phyloP scores from a whole-genome alignment of 2,113 vertebrate species.

The Eubucco bourcierii region DNA sequence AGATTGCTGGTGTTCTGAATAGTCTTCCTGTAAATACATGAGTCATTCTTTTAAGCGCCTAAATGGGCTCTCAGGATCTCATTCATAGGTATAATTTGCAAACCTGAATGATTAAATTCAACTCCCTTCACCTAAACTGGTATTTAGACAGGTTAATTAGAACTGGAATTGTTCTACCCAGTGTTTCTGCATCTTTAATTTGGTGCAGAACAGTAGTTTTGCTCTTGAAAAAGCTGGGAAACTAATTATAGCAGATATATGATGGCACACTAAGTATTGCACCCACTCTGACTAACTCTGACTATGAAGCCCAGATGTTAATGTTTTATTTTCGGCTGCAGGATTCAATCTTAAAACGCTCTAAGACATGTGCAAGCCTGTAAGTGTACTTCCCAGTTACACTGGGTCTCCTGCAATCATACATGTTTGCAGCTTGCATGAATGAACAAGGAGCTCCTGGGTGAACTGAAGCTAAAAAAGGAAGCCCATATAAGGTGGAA shows the following conservation, averaged over 20 bases:
- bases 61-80: constrained; percentile 7
- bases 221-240: neutral
- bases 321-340: neutral
- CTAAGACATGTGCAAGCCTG: neutral
- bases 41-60: neutral
- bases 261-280: neutral
- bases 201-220: neutral
- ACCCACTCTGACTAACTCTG: neutral
- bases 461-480: neutral
- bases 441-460: neutral
- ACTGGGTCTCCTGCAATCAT: neutral
- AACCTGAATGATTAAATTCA: constrained; percentile 9
- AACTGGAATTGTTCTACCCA: neutral
- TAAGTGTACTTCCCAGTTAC: neutral
- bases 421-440: neutral
- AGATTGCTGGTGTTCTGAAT: neutral
- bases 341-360: neutral
- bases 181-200: neutral
- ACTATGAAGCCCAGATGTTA: neutral
- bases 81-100: constrained; percentile 2
- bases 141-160: constrained; percentile 25
- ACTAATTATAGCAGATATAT: neutral
- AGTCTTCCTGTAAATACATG: neutral
- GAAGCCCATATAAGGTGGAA: neutral
- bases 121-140: neutral